phyloP scores from a whole-genome alignment of 1,140 invertebrate genomes.

The Saccostrea cuccullata region DNA sequence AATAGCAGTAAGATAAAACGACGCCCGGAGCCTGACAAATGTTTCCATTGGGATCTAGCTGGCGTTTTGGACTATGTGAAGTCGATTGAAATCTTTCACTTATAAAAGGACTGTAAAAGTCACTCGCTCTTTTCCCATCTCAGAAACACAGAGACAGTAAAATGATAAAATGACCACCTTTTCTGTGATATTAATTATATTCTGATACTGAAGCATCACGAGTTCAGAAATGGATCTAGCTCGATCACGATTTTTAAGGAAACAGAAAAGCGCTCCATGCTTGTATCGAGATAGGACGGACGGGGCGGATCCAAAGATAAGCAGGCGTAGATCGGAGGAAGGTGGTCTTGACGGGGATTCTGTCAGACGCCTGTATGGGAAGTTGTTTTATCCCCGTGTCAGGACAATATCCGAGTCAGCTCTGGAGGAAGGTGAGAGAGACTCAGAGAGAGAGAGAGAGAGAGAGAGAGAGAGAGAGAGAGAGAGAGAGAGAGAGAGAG shows the following conservation, averaged over 20 bases:
- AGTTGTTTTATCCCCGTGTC: constrained; percentile 9
- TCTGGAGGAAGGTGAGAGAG: background rate
- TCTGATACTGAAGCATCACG: background rate
- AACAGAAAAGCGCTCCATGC: background rate
- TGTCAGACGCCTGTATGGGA: background rate
- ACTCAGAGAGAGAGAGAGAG: constrained; percentile 25
- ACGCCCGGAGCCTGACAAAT: background rate
- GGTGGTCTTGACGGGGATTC: constrained; percentile 2
- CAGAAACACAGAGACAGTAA: background rate
- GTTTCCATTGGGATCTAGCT: background rate
- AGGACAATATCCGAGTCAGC: constrained; percentile 20
- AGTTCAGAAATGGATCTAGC: background rate
- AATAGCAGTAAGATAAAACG: background rate
- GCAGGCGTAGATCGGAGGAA: background rate
- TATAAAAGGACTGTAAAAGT: background rate
- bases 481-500: constrained; percentile 29
- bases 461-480: constrained; percentile 3
- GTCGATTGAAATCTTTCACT: background rate
- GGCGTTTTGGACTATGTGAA: constrained; percentile 11
- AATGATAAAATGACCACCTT: background rate
- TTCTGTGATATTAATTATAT: background rate
- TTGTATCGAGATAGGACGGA: background rate
- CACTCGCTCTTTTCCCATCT: background rate
- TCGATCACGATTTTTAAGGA: background rate
- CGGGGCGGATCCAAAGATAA: constrained; percentile 6